Percentiles rank a stretch among this genome's conserved stretches.
These are phyloP conservation scores for Plagodis dolabraria DNA, from an alignment of 2,888 invertebrate species.

Conservation along the genomic window DNA sequence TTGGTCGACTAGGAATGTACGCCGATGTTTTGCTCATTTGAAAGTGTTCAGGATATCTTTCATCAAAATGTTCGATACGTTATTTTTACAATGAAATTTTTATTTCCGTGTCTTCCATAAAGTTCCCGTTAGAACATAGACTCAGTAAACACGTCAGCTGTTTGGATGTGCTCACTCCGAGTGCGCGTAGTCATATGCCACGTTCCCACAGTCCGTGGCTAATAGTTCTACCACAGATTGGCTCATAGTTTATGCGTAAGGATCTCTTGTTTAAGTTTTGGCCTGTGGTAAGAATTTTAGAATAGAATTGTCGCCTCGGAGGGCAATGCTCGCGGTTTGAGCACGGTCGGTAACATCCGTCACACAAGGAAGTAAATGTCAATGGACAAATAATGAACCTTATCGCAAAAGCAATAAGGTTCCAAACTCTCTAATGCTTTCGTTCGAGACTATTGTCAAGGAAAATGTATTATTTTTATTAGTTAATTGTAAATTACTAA, in stretches of 20 bases:
- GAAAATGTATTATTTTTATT: slow-evolving; percentile 37
- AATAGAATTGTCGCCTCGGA: slow-evolving; percentile 36
- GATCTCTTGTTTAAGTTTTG: too few relatives aligned
- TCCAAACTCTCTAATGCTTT: slow-evolving; percentile 35
- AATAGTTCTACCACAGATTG: too few relatives aligned
- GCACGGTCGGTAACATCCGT: slow-evolving; percentile 42
- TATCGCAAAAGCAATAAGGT: slow-evolving; percentile 40
- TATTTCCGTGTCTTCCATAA: slow-evolving; percentile 39
- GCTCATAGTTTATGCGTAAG: too few relatives aligned
- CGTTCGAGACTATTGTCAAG: slow-evolving; percentile 26
- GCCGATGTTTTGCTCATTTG: slow-evolving; percentile 22
- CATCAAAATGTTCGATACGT: slow-evolving; percentile 10
- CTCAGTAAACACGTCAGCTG: slow-evolving; percentile 20
- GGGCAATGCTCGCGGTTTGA: slow-evolving; percentile 42
- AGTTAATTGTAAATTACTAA: slow-evolving; percentile 43
- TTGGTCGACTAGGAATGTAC: neutral
- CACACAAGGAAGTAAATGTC: slow-evolving; percentile 64
- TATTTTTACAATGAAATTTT: slow-evolving; percentile 8
- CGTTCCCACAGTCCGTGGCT: too few relatives aligned
- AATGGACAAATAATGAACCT: slow-evolving; percentile 48
- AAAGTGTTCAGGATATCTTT: slow-evolving; percentile 18
- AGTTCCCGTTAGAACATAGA: slow-evolving; percentile 19
- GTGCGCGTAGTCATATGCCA: slow-evolving; percentile 28
- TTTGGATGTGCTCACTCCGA: slow-evolving; percentile 32
- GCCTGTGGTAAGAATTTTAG: slow-evolving; percentile 15